Evolutionary conservation across 2,113 vertebrate genomes (phyloP).

Genomic region (Pitta sordida): DNA sequence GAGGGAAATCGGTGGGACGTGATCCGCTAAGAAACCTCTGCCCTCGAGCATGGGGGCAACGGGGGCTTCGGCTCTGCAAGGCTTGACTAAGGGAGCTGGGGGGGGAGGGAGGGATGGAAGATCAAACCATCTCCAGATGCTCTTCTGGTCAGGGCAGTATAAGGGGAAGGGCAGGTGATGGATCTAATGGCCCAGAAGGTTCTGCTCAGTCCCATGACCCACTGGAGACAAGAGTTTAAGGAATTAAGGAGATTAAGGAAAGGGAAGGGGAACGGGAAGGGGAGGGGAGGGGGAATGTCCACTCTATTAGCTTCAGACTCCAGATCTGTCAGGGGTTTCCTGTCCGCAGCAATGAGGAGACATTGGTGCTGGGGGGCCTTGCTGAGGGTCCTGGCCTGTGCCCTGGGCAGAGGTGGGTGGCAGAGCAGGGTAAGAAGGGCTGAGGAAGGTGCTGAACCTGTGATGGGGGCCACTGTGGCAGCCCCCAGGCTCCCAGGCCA

Average conservation of each 20-base stretch:
- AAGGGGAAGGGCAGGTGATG: not conserved
- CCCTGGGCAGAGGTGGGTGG: not conserved
- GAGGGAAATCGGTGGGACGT: rapidly evolving
- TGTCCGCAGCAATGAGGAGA: not conserved
- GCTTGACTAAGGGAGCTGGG: rapidly evolving
- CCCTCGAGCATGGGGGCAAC: too few relatives aligned
- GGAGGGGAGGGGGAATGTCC: not conserved
- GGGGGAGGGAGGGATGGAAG: not conserved
- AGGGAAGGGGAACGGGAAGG: not conserved
- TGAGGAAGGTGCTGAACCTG: not conserved
- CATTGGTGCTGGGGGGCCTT: not conserved
- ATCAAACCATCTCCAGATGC: rapidly evolving
- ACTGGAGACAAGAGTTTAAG: not conserved
- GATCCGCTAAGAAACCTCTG: not conserved
- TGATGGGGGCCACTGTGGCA: not conserved
- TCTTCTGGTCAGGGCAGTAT: not conserved
- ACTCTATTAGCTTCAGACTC: not conserved
- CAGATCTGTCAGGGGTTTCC: not conserved
- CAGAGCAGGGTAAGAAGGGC: not conserved
- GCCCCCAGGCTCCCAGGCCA: not conserved
- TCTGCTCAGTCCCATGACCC: not conserved
- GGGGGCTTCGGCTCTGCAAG: not conserved
- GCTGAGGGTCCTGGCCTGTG: not conserved
- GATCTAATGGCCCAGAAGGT: not conserved
- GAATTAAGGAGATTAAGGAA: not conserved